Base-by-base conservation (phyloP, 23 tunicate genomes). In the Corella eumyota region DNA sequence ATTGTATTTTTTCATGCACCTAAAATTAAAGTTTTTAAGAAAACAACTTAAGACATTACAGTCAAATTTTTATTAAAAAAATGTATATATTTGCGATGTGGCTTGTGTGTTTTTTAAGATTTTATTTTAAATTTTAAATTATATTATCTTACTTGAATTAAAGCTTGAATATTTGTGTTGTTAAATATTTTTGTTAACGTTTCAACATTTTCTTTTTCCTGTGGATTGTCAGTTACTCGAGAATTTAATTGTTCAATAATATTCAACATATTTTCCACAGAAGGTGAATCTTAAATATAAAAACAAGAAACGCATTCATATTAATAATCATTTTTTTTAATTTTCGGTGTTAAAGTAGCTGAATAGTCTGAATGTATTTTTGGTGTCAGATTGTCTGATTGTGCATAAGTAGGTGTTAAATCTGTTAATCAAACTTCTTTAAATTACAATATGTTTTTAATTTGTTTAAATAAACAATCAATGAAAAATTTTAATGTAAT, bases 81-180 rank as follows among this genome's bases (percentile, higher is more conserved):
- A 11, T 44, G 17, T 13, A 17, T 13, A 44, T 44, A 13, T 11
- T 44, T 11, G 13, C 17, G 49, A 44, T 17, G 49, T 44, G 13
- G 17, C 17, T 44, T 44, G 13, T 17, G 17, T 44, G 15, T 11
- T 11, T 44, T 11, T 44, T 13, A 17, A n/a, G n/a, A n/a, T n/a
- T n/a, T n/a, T n/a, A n/a, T n/a, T n/a, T 9, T 40, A 40, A 15
- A 40, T 40, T 40, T 40, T 15, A 40, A 40, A 40, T 48, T 4
- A 15, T 26, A 54, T 23, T 19, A 54, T 2, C 30, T 60, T 60
- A 71, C 77, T 50, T 71, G 36, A 0, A 79, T 56, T 61, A 79
- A 64, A 21, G 88, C 58, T 30, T 70, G 66, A 50, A 71, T 34
- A 55, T 49, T 70, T 21, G 36, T 55, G 27, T 70, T 36, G 28